Evolutionary conservation across 2,888 invertebrate species (phyloP), one percentile per base, ranked within the genome.

Genomic region (Merodon equestris): DNA sequence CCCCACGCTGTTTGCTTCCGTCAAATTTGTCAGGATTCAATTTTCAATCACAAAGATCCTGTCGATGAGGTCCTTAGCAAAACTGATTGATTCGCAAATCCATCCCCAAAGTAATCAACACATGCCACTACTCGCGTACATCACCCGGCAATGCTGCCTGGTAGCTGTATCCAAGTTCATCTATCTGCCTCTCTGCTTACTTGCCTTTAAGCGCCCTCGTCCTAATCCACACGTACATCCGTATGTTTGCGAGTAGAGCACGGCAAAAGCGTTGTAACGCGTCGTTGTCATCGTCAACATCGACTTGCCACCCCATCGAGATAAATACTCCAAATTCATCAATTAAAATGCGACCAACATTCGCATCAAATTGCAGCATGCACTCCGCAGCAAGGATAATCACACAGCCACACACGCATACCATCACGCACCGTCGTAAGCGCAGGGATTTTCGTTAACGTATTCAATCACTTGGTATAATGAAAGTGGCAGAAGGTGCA

Each of bases 311-410:
- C 13, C n/a, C 1, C 19, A 13, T 18, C n/a, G 13, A 36, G 63
- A 45, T 57, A 51, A 64, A 64, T 57, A 50, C 57, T 51, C 57
- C 51, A 63, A 72, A 72, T 72, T 72, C 56, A 51, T 64, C 71
- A 72, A 72, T 72, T 72, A 63, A 72, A 72, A 72, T 72, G 64
- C 71, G 57, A 64, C 71, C 64, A 45, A 57, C 71, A 44, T 72
- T 57, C 36, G 50, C 71, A 72, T 50, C 71, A 72, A 57, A 57
- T 54, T 61, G 54, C 54, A 47, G 19, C 10, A 10, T 40, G 40
- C 40, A 40, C 9, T 40, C 45, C 13, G 34, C 14, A 17, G 17
- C 45, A 7, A 18, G 14, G 44, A 44, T 56, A 56, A 44, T 61
- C 61, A 14, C 13, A 42, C 14, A 19, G n/a, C n/a, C 19, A 13